Conservation (phyloP, 2,888 invertebrate species). For the Stenodera caucasica region DNA sequence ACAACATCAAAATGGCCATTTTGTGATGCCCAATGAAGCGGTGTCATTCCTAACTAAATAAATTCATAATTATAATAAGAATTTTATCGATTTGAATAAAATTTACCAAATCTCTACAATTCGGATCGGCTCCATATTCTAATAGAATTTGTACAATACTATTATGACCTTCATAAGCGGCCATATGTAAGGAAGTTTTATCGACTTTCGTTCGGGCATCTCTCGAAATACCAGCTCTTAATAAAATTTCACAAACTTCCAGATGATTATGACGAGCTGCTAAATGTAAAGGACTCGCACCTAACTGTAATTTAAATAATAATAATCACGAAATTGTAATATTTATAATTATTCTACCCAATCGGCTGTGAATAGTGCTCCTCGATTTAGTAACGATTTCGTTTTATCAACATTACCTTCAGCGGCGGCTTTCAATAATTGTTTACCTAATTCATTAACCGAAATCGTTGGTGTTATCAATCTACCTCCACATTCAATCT, state of each 20-base stretch:
- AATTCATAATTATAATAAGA: conserved; percentile 9
- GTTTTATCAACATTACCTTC: conserved; percentile 78
- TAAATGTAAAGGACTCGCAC: conserved; percentile 86
- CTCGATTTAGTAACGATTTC: conserved; percentile 75
- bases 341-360: conserved; percentile 65
- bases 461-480: conserved; percentile 48
- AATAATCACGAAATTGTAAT: conserved; percentile 1
- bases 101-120: conserved; percentile 76
- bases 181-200: conserved; percentile 87
- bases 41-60: conserved; percentile 80
- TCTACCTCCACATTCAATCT: conserved; percentile 44
- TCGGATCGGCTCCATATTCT: conserved; percentile 70
- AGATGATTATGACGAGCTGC: conserved; percentile 80
- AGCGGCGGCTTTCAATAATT: conserved; percentile 76
- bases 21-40: conserved; percentile 93
- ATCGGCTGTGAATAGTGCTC: conserved; percentile 90
- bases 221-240: conserved; percentile 83
- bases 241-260: conserved; percentile 77
- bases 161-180: conserved; percentile 81
- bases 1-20: conserved; percentile 73
- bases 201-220: conserved; percentile 92
- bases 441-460: conserved; percentile 80
- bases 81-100: background rate
- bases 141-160: conserved; percentile 72
- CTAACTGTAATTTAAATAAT: conserved; percentile 63